These are phyloP conservation scores for Luscinia luscinia DNA, from an alignment of 2,797 vertebrate species.

Conservation along the genomic window DNA sequence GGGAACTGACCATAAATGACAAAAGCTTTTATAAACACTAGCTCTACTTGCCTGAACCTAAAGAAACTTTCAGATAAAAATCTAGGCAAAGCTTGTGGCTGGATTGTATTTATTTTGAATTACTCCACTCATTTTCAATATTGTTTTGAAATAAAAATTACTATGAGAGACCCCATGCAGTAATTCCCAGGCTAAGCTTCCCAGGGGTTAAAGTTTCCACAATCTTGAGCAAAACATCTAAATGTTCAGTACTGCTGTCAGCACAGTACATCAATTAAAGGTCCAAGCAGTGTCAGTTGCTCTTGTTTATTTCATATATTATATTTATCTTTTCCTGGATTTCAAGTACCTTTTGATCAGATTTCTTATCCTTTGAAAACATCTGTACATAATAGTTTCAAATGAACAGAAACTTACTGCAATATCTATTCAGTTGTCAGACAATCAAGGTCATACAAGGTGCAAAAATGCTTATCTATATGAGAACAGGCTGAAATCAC, in stretches of 20 bases:
- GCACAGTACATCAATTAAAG: background rate
- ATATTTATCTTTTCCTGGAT: conserved; percentile 71
- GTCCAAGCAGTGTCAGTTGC: background rate
- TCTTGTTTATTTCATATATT: conserved; percentile 67
- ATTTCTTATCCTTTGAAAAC: conserved; percentile 75
- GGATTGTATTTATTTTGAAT: conserved; percentile 9
- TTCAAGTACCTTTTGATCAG: conserved; percentile 69
- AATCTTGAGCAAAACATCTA: background rate
- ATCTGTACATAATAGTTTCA: conserved; percentile 75
- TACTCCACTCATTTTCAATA: background rate
- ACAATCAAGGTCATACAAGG: conserved; percentile 74
- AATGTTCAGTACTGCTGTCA: background rate
- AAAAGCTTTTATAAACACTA: background rate
- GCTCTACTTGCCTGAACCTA: background rate
- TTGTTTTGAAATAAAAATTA: background rate
- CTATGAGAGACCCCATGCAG: background rate
- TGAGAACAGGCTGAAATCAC: conserved; percentile 38
- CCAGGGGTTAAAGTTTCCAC: conserved; percentile 12
- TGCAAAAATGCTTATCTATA: conserved; percentile 76
- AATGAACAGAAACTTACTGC: conserved; percentile 63
- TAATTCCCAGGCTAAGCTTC: background rate
- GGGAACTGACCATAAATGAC: background rate
- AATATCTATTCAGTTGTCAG: conserved; percentile 69
- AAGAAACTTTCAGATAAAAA: conserved; percentile 9
- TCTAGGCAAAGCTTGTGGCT: background rate